Percentiles rank a stretch among this genome's conserved stretches.
Conservation (phyloP, 2,888 invertebrate genomes). For the Drosophila demipolita region DNA sequence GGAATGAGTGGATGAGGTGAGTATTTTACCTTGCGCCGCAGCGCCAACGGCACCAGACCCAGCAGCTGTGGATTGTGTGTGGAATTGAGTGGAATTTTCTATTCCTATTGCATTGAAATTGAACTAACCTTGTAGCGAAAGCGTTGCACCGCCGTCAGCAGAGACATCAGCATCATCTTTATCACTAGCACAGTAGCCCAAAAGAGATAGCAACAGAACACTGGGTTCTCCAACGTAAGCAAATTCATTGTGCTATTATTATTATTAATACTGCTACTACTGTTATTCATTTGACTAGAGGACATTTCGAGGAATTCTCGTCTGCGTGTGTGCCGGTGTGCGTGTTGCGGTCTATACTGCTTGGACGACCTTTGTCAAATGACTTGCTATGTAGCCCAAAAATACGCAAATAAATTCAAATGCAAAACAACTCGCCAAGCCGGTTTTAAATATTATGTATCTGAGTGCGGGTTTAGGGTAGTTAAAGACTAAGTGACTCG, state of each 20-base stretch:
- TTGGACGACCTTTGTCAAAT: conserved; percentile 32
- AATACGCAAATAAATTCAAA: not conserved
- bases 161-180: conserved; percentile 85
- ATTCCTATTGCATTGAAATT: not conserved
- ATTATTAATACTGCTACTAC: not conserved
- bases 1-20: conserved; percentile 4
- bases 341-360: conserved; percentile 17
- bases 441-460: conserved; percentile 46
- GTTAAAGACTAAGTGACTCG: not conserved
- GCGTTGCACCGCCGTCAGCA: conserved; percentile 84
- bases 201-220: conserved; percentile 84
- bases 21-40: conserved; percentile 71
- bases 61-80: conserved; percentile 66
- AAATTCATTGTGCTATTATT: conserved; percentile 32
- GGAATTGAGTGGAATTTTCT: conserved; percentile 10
- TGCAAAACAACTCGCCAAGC: conserved; percentile 54
- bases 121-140: conserved; percentile 83
- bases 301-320: conserved; percentile 5
- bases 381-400: conserved; percentile 1
- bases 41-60: conserved; percentile 63
- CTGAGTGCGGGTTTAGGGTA: not conserved
- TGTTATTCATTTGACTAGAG: conserved; percentile 12
- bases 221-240: conserved; percentile 82
- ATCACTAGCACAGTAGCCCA: conserved; percentile 84
- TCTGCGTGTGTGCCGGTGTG: not conserved